phyloP scores from a whole-genome alignment of 2,888 invertebrate species.

The Julus scanicus region DNA sequence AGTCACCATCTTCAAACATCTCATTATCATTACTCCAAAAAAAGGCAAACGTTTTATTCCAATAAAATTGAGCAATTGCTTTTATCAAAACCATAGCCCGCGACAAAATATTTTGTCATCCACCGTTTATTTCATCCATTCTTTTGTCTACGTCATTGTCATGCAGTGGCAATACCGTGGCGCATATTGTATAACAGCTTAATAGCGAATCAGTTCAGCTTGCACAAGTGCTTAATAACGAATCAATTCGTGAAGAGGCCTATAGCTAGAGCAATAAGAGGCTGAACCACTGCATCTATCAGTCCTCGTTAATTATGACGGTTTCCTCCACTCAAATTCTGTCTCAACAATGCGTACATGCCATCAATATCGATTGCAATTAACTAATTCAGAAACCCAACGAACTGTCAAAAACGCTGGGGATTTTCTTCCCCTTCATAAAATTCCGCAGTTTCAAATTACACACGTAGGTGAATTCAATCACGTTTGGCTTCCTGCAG shows the following conservation, averaged over 20 bases:
- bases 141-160: neutral
- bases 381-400: constrained; percentile 45
- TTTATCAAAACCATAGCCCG: neutral
- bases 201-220: constrained; percentile 31
- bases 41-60: too few relatives aligned
- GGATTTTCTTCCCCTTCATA: constrained; percentile 36
- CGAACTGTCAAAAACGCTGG: constrained; percentile 45
- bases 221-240: constrained; percentile 4
- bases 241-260: neutral
- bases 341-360: constrained; percentile 31
- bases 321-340: constrained; percentile 12
- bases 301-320: constrained; percentile 37
- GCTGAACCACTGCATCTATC: neutral
- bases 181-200: neutral
- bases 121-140: neutral
- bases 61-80: neutral
- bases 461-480: constrained; percentile 42
- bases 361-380: constrained; percentile 47
- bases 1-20: too few relatives aligned
- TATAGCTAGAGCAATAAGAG: neutral
- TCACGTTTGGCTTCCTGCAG: constrained; percentile 20
- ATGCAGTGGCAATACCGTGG: too few relatives aligned
- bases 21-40: too few relatives aligned
- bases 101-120: neutral
- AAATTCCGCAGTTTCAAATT: constrained; percentile 43